Base-by-base conservation (phyloP, 2,888 invertebrate genomes). In the Calephelis perditalis region DNA sequence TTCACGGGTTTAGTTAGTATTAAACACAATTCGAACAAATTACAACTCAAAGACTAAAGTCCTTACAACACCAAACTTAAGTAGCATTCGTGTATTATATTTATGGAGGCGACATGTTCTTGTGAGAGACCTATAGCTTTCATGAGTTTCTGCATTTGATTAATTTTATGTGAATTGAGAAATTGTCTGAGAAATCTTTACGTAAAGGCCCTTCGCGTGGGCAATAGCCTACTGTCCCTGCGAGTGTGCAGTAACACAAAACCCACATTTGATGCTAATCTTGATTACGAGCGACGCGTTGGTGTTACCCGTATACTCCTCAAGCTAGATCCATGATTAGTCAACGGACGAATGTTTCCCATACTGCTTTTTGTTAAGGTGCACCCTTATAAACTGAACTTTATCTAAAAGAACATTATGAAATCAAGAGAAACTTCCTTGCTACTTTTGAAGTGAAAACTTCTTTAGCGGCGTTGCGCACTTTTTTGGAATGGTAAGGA, bases 261-360 rank as follows among this genome's bases (percentile, higher is more conserved):
- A 68, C 77, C 77, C 74, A 77, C 77, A 71, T 68, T 59, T 62
- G 71, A 73, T 74, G 70, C 46, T 71, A 73, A 74, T 76, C 75
- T 71, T 55, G 59, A 59, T 59, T 54, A 55, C 15, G 49, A 26
- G 36, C 12, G 49, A 44, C 54, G 44, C 54, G 59, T 11, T 44
- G 43, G 54, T 54, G 49, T 49, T 36, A n/a, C 37, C 35, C 49
- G 43, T 44, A 11, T 45, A 45, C 52, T 35, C 43, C 26, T 44
- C 36, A 58, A 47, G 44, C 59, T 59, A 49, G 49, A 49, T 59
- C 15, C 59, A 59, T 54, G 59, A 59, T 49, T 49, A 49, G 35
- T 52, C 52, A 52, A 52, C 35, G 49, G 26, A 7, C 35, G 6
- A 52, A 35, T 10, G 26, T 5, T 9, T 52, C 35, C 52, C 52